Conservation (phyloP, 2,888 invertebrate species). For the Chorisops tibialis region DNA sequence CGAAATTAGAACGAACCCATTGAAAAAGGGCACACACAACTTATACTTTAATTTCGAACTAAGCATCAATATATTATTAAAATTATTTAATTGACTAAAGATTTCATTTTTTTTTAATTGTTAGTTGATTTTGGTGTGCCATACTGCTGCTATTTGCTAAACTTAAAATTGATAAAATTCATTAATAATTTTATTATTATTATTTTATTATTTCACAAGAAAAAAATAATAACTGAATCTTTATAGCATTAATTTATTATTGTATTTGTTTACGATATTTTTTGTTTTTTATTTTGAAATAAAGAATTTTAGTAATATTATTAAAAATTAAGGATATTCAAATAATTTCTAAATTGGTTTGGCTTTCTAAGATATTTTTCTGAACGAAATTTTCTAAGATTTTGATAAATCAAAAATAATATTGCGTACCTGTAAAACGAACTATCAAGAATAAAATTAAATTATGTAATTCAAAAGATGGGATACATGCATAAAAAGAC, state of each 20-base stretch:
- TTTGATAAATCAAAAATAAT: not conserved
- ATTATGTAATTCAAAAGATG: no score
- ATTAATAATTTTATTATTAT: conserved; percentile 21
- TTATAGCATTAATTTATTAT: conserved; percentile 10
- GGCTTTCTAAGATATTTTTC: no score
- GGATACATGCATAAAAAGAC: no score
- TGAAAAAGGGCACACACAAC: no score
- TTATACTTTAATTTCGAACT: no score
- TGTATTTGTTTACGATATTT: not conserved
- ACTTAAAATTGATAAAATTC: conserved; percentile 1
- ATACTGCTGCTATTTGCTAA: conserved; percentile 31
- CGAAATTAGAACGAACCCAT: no score
- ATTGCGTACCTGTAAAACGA: not conserved
- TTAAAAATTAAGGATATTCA: conserved; percentile 7
- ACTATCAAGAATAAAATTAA: no score
- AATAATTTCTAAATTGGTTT: not conserved
- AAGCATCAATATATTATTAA: no score
- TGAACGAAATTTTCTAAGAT: not conserved
- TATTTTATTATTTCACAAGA: not conserved
- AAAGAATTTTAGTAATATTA: no score
- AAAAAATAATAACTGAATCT: not conserved
- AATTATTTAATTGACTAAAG: no score
- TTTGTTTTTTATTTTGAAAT: conserved; percentile 3
- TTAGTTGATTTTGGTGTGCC: conserved; percentile 33
- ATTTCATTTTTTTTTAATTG: conserved; percentile 2